These are phyloP conservation scores for Trissolcus basalis DNA, from an alignment of 1,140 invertebrate species.

Conservation along the genomic window DNA sequence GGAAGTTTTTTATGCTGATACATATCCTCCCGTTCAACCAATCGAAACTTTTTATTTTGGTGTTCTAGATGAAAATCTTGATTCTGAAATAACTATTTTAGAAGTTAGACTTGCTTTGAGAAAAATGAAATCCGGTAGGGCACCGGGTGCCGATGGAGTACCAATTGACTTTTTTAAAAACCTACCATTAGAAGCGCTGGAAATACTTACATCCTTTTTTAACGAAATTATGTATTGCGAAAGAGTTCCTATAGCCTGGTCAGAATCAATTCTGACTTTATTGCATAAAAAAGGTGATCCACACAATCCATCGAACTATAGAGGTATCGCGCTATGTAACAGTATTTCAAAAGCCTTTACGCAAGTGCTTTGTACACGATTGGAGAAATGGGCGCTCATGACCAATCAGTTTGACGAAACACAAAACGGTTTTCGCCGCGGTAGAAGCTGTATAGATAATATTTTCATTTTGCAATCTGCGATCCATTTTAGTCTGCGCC, in stretches of 20 bases:
- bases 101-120: neutral
- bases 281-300: neutral
- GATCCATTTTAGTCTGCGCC: neutral
- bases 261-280: neutral
- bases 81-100: neutral
- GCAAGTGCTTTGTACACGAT: neutral
- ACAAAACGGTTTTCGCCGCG: neutral
- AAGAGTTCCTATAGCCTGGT: slow-evolving; percentile 1
- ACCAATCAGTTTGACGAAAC: neutral
- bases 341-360: slow-evolving; percentile 9
- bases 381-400: neutral
- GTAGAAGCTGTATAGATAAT: slow-evolving; percentile 2
- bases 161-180: neutral
- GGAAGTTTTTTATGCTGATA: slow-evolving; percentile 5
- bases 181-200: neutral
- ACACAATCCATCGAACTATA: neutral
- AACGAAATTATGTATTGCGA: neutral
- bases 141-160: neutral
- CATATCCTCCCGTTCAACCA: neutral
- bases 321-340: slow-evolving; percentile 2
- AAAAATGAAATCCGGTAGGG: neutral
- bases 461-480: slow-evolving; percentile 1
- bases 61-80: slow-evolving; percentile 3
- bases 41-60: neutral
- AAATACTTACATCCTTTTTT: neutral